phyloP scores from a whole-genome alignment of 2,797 vertebrate genomes.

The Clarias fuscus region DNA sequence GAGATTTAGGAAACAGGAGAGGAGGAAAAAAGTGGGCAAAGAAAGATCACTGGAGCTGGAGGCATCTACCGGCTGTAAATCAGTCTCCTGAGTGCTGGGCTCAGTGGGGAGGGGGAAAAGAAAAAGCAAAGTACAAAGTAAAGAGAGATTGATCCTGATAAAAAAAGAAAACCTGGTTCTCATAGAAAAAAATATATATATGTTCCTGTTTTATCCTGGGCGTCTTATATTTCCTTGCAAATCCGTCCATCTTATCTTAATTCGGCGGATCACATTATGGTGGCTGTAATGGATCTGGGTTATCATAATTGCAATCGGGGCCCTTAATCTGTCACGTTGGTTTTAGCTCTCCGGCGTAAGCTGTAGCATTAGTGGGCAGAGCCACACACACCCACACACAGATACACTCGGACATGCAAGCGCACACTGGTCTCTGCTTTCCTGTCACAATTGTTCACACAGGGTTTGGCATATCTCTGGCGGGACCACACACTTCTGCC shows the following conservation, averaged over 20 bases:
- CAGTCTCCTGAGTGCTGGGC: conserved; percentile 31
- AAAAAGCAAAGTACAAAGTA: conserved; percentile 7
- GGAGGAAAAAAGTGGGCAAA: conserved; percentile 40
- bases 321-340: conserved; percentile 58
- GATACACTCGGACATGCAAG: conserved; percentile 2
- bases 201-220: conserved; percentile 5
- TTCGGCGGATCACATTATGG: conserved; percentile 54
- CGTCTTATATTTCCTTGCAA: conserved; percentile 38
- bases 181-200: conserved; percentile 20
- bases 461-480: background rate
- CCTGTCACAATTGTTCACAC: conserved; percentile 29
- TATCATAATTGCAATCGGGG: conserved; percentile 68
- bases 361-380: conserved; percentile 48
- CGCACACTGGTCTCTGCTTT: background rate
- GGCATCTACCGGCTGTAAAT: conserved; percentile 69
- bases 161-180: conserved; percentile 35
- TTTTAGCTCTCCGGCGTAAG: conserved; percentile 55
- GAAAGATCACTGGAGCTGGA: conserved; percentile 60
- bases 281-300: conserved; percentile 65
- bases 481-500: background rate
- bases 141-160: conserved; percentile 24
- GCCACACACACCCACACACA: conserved; percentile 42
- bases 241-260: conserved; percentile 56
- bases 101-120: background rate
- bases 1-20: conserved; percentile 26